Evolutionary conservation across 2,797 vertebrate genomes (phyloP), one percentile per base, ranked within the genome.

Genomic region (Xiphophorus birchmanni): DNA sequence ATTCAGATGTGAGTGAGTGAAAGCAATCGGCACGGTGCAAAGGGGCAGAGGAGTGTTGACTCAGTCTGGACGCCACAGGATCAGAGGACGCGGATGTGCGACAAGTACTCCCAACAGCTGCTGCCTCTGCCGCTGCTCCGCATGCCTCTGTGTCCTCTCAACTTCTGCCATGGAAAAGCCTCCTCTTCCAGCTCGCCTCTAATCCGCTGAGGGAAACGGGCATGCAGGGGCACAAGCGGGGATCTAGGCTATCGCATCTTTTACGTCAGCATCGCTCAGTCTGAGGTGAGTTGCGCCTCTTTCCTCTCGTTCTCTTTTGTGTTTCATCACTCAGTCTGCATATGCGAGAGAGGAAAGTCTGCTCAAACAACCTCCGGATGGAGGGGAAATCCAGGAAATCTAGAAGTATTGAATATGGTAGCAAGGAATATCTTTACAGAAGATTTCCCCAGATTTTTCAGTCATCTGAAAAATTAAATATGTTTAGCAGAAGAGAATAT

Each of bases 211-310:
- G 88, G 88, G 71, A 85, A 90, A 93, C 86, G 75, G 91, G 90
- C 93, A 97, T 97, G 97, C 94, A 90, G 83, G 88, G 93, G 90
- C 95, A 90, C 79, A 90, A 91, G 86, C 69, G 17, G 87, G 95
- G 94, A 94, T 96, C 95, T 89, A 91, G 94, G 91, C 92, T 88
- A 91, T 94, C 93, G 94, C 94, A 90, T 90, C 92, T 95, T 95
- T 91, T 88, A 88, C 93, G 82, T 91, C 97, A 93, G 91, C 96
- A 93, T 94, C 93, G 90, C 88, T 87, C 91, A 89, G 90, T 91
- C 92, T 94, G 95, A 98, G 98, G 98, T 98, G 96, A 98, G 97
- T 94, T 83, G 79, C 87, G 82, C 79, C 78, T 80, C 75, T 90
- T 82, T 83, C 78, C 81, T 92, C 80, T 80, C n/a, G 69, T 87